Base-by-base conservation (phyloP, 2,113 vertebrate species). In the Esox niger region DNA sequence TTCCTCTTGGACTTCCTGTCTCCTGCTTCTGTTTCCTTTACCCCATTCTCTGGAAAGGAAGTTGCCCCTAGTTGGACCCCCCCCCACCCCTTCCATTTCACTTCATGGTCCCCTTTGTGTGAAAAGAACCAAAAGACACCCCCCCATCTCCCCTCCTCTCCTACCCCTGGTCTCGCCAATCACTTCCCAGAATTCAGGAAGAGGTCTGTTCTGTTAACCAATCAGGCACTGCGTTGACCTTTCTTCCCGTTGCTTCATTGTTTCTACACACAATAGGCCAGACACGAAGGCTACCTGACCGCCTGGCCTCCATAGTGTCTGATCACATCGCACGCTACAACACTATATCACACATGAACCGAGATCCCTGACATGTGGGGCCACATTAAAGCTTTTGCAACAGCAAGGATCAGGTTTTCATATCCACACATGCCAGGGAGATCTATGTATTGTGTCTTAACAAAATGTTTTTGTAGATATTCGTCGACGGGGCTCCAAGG, bases 401-500 rank as follows among this genome's bases (percentile, higher is more conserved):
- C 17, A 15, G 38, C 38, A 17, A 15, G 17, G 38, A 15, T 43
- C 11, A 3, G 38, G 38, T 10, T 17, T 43, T 43, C 11, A 43
- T 43, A 43, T 43, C 13, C 13, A 43, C 38, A 43, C 17, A 15
- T 9, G 21, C 25, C 13, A 26, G 20, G 20, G 15, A 3, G 21
- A 7, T 23, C 10, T 21, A 68, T 15, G 17, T 30, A 13, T 21
- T 63, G 2, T 62, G 33, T 29, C 4, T 56, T n/a, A n/a, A n/a
- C n/a, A n/a, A n/a, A n/a, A 15, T 68, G 29, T 57, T 2, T 27
- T 65, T 74, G 10, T 80, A 98, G 96, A 96, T 77, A 96, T 98
- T 32, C 91, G 96, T 1, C 86, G 95, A 2, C 87, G 95, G 0
- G 97, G 96, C 13, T 98, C 96, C 74, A 97, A 95, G 77, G 96